These are phyloP conservation scores for Keiferia lycopersicella DNA, from an alignment of 2,888 invertebrate species.

Conservation along the genomic window DNA sequence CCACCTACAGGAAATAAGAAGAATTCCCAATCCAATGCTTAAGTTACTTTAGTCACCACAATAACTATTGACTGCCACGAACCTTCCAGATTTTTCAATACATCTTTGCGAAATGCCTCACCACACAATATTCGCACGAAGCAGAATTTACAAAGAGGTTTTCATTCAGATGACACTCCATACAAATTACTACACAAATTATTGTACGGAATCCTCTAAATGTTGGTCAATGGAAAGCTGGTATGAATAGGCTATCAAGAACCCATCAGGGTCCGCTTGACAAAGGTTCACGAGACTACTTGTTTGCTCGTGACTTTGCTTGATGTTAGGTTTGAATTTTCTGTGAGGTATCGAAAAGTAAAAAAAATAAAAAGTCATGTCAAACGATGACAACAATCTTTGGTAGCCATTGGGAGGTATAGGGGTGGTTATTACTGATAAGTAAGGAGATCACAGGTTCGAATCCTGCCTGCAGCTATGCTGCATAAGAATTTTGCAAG, in stretches of 20 bases:
- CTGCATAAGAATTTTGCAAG: too few relatives aligned
- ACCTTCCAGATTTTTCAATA: background rate
- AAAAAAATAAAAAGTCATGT: background rate
- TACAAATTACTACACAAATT: background rate
- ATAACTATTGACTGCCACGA: background rate
- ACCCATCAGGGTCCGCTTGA: conserved; percentile 25
- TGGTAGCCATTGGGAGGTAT: too few relatives aligned
- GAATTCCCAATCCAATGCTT: too few relatives aligned
- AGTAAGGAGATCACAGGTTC: too few relatives aligned
- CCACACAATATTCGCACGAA: background rate
- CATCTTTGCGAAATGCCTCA: background rate
- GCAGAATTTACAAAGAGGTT: background rate
- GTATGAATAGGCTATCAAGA: conserved; percentile 29
- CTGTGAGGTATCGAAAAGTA: background rate
- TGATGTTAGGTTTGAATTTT: background rate
- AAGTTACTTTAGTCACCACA: too few relatives aligned
- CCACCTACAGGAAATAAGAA: too few relatives aligned
- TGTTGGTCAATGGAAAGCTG: conserved; percentile 12
- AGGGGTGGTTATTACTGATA: too few relatives aligned
- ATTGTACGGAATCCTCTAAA: background rate
- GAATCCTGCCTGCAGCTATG: too few relatives aligned
- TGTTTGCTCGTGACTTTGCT: background rate
- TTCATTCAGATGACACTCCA: conserved; percentile 11
- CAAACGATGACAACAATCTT: too few relatives aligned
- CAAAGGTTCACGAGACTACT: background rate